Evolutionary conservation across 2,888 invertebrate genomes (phyloP).

Genomic region (Drosophila neotestacea): DNA sequence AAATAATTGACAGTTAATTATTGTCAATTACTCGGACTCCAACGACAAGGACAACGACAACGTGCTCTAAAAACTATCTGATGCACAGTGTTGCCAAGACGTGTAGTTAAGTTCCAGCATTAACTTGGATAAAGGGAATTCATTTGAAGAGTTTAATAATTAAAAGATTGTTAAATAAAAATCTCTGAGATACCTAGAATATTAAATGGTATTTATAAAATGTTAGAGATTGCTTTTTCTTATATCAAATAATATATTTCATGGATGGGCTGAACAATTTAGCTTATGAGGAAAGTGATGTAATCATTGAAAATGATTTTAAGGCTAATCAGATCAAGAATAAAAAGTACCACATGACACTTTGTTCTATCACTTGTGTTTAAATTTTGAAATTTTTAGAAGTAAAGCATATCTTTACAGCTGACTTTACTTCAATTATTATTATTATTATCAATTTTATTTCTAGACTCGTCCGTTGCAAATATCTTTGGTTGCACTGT

Average conservation of each 20-base stretch:
- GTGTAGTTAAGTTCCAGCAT: not conserved
- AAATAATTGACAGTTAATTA: conserved; percentile 83
- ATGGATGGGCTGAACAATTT: not conserved
- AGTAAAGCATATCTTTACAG: not conserved
- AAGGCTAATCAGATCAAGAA: no score
- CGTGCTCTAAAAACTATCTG: conserved; percentile 21
- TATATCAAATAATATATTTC: not conserved
- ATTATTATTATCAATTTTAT: not conserved
- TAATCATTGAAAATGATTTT: no score
- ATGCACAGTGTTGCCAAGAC: conserved; percentile 26
- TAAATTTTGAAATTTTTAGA: no score
- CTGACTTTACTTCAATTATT: not conserved
- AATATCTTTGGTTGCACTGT: conserved; percentile 12
- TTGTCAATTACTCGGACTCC: conserved; percentile 77
- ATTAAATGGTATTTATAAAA: not conserved
- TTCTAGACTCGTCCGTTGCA: not conserved
- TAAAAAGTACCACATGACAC: no score
- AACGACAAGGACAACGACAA: conserved; percentile 24
- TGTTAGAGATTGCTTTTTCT: no score
- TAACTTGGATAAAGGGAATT: not conserved
- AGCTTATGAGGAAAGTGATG: no score
- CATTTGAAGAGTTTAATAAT: not conserved
- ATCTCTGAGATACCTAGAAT: not conserved
- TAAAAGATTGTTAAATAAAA: not conserved
- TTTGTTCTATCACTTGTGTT: no score